A percentile compares a stretch with the other conserved stretches of the same genome.
Evolutionary conservation across 2,797 vertebrate species (phyloP).

Genomic region (Salarias fasciatus): DNA sequence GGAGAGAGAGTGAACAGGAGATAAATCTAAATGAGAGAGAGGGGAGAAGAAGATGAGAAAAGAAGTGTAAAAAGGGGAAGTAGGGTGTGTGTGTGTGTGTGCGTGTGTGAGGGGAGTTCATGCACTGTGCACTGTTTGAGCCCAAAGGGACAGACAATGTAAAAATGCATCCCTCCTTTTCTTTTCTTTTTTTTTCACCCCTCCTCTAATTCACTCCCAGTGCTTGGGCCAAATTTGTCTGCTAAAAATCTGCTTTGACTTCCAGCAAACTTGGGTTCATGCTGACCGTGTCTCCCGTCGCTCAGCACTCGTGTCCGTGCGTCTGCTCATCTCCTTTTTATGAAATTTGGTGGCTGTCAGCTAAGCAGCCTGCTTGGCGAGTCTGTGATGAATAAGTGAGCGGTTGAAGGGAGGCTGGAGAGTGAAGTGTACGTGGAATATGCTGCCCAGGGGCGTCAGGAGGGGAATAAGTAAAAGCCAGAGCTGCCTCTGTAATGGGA

Average conservation of each 20-base stretch:
- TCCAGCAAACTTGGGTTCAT: slow-evolving; percentile 61
- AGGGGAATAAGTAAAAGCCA: slow-evolving; percentile 53
- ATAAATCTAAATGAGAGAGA: slow-evolving; percentile 9
- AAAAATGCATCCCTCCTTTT: slow-evolving; percentile 61
- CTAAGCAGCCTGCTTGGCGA: slow-evolving; percentile 45
- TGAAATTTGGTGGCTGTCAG: slow-evolving; percentile 56
- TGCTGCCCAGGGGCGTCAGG: slow-evolving; percentile 51
- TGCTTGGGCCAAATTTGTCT: slow-evolving; percentile 65
- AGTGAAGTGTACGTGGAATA: slow-evolving; percentile 57
- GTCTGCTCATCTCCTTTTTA: slow-evolving; percentile 23
- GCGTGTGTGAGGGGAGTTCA: slow-evolving; percentile 18
- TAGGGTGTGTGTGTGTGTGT: slow-evolving; percentile 7
- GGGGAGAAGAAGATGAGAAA: slow-evolving; percentile 35
- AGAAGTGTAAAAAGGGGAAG: slow-evolving; percentile 25
- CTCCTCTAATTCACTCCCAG: slow-evolving; percentile 32
- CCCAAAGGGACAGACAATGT: slow-evolving; percentile 71
- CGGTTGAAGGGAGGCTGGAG: slow-evolving; percentile 48
- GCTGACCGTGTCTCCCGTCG: slow-evolving; percentile 64
- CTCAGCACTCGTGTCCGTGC: slow-evolving; percentile 38
- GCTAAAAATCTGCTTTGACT: slow-evolving; percentile 67
- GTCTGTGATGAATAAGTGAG: slow-evolving; percentile 71
- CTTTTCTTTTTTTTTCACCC: neutral
- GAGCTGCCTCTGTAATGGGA: slow-evolving; percentile 53
- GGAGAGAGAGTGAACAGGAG: slow-evolving; percentile 34
- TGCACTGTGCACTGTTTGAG: slow-evolving; percentile 58